Evolutionary conservation across 2,888 invertebrate genomes (phyloP).

Genomic region (Trissonchulus sp.): DNA sequence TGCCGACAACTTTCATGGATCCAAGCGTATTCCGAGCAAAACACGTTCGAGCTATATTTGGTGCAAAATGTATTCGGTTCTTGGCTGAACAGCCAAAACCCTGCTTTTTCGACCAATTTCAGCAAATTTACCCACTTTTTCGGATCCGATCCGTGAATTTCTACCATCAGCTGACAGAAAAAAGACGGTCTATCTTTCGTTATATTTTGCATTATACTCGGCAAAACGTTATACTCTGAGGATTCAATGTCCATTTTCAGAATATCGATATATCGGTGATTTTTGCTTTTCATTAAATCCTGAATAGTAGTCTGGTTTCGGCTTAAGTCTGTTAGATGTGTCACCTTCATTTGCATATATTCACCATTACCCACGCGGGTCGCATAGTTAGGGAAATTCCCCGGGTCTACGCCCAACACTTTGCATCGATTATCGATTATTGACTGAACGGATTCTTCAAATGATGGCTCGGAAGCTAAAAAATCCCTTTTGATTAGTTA

Average conservation of each 20-base stretch:
- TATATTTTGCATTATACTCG: background rate
- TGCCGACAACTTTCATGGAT: background rate
- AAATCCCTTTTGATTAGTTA: too few relatives aligned
- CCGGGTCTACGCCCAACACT: constrained; percentile 19
- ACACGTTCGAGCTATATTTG: background rate
- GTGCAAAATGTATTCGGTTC: background rate
- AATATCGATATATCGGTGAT: constrained; percentile 14
- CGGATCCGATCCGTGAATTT: background rate
- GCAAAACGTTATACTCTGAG: background rate
- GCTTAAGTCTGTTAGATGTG: background rate
- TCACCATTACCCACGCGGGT: background rate
- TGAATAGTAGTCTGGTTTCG: background rate
- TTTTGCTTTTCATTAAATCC: background rate
- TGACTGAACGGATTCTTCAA: constrained; percentile 2
- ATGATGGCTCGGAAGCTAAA: constrained; percentile 10
- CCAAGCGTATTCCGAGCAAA: background rate
- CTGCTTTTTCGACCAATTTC: background rate
- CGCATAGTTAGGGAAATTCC: background rate
- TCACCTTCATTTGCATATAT: constrained; percentile 6
- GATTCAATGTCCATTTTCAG: constrained; percentile 30
- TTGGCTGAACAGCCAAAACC: background rate
- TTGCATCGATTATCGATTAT: constrained; percentile 7
- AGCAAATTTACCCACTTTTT: background rate
- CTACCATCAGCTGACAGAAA: constrained; percentile 3
- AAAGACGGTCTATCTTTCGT: background rate